phyloP scores from a whole-genome alignment of 2,113 vertebrate genomes.

The Gopherus flavomarginatus region DNA sequence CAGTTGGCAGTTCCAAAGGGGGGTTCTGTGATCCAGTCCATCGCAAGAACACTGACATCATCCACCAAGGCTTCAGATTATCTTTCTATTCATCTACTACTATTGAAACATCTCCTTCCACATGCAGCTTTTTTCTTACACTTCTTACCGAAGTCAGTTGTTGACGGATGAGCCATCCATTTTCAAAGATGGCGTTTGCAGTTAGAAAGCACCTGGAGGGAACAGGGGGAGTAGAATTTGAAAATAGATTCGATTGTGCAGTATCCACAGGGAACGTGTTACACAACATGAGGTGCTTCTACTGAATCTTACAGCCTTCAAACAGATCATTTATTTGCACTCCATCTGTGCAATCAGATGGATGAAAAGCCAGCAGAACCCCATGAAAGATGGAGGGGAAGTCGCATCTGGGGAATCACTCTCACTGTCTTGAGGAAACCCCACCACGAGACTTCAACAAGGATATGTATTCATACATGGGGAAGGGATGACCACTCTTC shows the following conservation, averaged over 20 bases:
- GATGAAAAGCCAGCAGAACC: neutral
- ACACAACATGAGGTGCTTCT: neutral
- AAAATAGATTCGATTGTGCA: neutral
- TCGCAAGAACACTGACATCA: neutral
- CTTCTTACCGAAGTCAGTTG: neutral
- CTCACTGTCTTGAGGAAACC: neutral
- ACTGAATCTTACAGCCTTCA: conserved; percentile 16
- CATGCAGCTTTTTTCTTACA: neutral
- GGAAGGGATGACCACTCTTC: neutral
- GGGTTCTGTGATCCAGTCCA: too few species aligned
- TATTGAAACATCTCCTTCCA: neutral
- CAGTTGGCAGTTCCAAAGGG: too few species aligned
- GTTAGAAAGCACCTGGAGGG: neutral
- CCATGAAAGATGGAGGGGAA: neutral
- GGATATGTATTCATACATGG: neutral
- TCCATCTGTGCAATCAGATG: neutral
- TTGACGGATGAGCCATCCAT: neutral
- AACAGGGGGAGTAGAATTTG: neutral
- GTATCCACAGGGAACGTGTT: neutral
- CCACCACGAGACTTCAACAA: neutral
- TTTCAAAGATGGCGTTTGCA: neutral
- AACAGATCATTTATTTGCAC: neutral
- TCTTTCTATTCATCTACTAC: neutral
- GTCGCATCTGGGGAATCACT: neutral
- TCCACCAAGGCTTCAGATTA: neutral